Evolutionary conservation across 2,888 invertebrate species (phyloP).

Genomic region (Cephus sareptanus): DNA sequence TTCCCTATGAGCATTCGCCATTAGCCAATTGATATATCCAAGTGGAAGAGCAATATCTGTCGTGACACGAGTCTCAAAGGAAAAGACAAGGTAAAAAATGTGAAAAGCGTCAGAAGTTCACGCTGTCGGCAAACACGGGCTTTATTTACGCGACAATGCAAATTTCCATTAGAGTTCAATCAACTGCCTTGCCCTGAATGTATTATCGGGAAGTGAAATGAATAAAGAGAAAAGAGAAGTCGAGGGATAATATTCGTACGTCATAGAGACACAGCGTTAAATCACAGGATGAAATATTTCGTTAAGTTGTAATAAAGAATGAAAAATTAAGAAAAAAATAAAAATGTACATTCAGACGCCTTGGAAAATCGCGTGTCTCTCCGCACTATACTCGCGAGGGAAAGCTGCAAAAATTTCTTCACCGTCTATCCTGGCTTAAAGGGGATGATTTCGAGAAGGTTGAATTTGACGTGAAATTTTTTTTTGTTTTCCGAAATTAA

Average conservation of each 20-base stretch:
- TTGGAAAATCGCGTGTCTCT: not conserved
- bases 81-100: not conserved
- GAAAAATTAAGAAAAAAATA: too few species aligned
- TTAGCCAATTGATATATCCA: not conserved
- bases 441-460: not conserved
- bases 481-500: not conserved
- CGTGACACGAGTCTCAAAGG: not conserved
- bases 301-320: not conserved
- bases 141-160: not conserved
- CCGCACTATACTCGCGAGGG: not conserved
- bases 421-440: not conserved
- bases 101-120: not conserved
- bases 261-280: too few species aligned
- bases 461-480: not conserved
- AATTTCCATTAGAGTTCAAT: not conserved
- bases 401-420: not conserved
- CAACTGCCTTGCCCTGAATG: not conserved
- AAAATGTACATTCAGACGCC: not conserved
- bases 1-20: not conserved
- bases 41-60: not conserved
- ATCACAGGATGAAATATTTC: not conserved
- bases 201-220: not conserved
- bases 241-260: not conserved
- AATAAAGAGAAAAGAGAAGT: not conserved
- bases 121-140: not conserved